Percentiles rank a stretch among this genome's conserved stretches.
These are phyloP conservation scores for Eupithecia abbreviata DNA, from an alignment of 2,888 invertebrate genomes.

Conservation along the genomic window DNA sequence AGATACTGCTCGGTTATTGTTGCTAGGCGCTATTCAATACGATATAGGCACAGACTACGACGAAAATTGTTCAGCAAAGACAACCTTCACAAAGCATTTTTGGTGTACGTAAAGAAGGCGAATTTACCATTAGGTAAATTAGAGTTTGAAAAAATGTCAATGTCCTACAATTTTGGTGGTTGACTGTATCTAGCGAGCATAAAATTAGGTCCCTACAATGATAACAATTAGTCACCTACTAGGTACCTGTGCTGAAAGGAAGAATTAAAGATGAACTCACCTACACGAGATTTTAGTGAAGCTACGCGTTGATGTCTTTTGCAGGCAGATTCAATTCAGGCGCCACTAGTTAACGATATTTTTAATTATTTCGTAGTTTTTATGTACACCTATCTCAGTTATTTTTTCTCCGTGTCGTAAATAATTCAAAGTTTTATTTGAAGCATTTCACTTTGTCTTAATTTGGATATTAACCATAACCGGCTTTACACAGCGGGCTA, in stretches of 20 bases:
- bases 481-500: too few species aligned
- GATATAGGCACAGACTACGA: background rate
- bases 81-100: background rate
- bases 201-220: too few species aligned
- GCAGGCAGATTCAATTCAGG: background rate
- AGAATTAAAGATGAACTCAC: background rate
- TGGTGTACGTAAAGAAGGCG: too few species aligned
- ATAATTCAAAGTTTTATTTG: background rate
- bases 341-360: background rate
- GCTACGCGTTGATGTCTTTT: slow-evolving; percentile 23
- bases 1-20: background rate
- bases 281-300: background rate
- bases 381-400: too few species aligned
- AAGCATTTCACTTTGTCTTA: background rate
- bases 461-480: background rate
- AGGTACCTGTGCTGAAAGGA: too few species aligned
- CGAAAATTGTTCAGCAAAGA: background rate
- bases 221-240: too few species aligned
- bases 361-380: too few species aligned
- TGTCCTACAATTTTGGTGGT: background rate
- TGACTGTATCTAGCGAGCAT: background rate
- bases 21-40: slow-evolving; percentile 1
- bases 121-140: too few species aligned
- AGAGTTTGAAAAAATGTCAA: background rate
- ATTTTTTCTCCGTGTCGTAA: too few species aligned